Evolutionary conservation across 1,140 invertebrate genomes (phyloP).

Genomic region (Drosophila cardini): DNA sequence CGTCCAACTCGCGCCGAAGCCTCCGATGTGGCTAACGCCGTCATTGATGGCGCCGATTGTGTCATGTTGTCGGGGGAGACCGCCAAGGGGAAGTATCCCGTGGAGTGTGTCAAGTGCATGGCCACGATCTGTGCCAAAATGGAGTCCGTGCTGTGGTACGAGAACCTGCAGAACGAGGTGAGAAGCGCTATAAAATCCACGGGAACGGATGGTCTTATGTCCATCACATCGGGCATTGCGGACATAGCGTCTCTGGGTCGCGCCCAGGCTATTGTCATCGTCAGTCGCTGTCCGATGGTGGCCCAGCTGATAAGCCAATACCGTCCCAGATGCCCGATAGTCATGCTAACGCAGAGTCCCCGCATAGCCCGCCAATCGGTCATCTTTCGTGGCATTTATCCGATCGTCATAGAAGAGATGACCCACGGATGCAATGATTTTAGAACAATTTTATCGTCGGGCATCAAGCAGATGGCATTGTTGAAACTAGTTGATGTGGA

Average conservation of each 20-base stretch:
- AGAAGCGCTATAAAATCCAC: slow-evolving; percentile 21
- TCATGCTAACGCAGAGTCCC: slow-evolving; percentile 42
- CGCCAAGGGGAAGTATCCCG: slow-evolving; percentile 97
- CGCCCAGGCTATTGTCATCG: slow-evolving; percentile 59
- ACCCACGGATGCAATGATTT: slow-evolving; percentile 38
- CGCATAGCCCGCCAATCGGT: slow-evolving; percentile 42
- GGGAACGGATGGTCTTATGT: slow-evolving; percentile 39
- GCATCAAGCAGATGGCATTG: slow-evolving; percentile 34
- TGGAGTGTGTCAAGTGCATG: slow-evolving; percentile 86
- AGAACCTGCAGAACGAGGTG: slow-evolving; percentile 50
- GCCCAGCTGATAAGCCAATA: slow-evolving; percentile 56
- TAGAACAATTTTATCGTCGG: slow-evolving; percentile 29
- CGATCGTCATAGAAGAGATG: slow-evolving; percentile 59
- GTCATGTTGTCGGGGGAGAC: slow-evolving; percentile 99
- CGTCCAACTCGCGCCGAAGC: slow-evolving; percentile 97
- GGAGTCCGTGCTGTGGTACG: slow-evolving; percentile 65
- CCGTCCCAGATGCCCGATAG: slow-evolving; percentile 55
- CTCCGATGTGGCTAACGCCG: slow-evolving; percentile 98
- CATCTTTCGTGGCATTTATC: slow-evolving; percentile 51
- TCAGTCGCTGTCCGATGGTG: slow-evolving; percentile 44
- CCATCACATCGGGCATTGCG: slow-evolving; percentile 48
- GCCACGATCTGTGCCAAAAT: slow-evolving; percentile 58
- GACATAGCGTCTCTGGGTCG: slow-evolving; percentile 43
- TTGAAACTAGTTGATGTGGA: slow-evolving; percentile 43
- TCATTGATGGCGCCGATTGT: slow-evolving; percentile 98